Conservation (phyloP, 2,113 vertebrate genomes). For the Salminus brasiliensis region DNA sequence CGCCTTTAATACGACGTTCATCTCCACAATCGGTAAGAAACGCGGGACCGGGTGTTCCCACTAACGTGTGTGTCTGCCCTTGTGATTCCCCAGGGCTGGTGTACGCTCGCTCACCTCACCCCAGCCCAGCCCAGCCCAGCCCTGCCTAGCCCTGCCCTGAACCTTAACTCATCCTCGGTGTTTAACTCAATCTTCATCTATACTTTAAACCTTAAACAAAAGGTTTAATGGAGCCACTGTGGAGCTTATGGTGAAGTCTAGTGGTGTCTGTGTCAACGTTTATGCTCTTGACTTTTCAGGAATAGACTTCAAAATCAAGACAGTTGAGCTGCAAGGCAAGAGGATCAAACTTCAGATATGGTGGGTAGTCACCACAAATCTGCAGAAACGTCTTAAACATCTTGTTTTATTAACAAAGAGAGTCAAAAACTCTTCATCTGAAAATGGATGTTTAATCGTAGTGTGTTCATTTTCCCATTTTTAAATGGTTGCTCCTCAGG, state of each 20-base stretch:
- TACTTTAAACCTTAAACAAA: no score
- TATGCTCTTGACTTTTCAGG: conserved; percentile 74
- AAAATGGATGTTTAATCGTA: background rate
- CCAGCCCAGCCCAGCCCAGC: no score
- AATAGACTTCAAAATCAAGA: conserved; percentile 99
- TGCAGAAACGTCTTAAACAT: background rate
- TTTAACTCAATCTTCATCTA: no score
- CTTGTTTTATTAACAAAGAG: no score
- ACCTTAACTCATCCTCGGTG: no score
- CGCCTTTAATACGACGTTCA: conserved; percentile 78
- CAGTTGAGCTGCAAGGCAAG: conserved; percentile 98
- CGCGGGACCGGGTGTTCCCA: background rate
- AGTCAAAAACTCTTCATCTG: no score
- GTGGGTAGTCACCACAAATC: conserved; percentile 73
- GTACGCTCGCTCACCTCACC: no score
- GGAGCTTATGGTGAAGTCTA: no score
- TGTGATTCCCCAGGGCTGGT: no score
- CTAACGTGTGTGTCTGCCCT: background rate
- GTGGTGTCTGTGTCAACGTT: background rate
- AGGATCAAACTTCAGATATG: conserved; percentile 99
- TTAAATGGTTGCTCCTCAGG: conserved; percentile 70
- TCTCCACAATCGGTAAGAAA: conserved; percentile 78
- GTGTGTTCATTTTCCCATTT: background rate
- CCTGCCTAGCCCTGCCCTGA: no score
- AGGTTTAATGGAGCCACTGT: no score